Conservation (phyloP, 2,888 invertebrate genomes). For the Oscheius sp. region DNA sequence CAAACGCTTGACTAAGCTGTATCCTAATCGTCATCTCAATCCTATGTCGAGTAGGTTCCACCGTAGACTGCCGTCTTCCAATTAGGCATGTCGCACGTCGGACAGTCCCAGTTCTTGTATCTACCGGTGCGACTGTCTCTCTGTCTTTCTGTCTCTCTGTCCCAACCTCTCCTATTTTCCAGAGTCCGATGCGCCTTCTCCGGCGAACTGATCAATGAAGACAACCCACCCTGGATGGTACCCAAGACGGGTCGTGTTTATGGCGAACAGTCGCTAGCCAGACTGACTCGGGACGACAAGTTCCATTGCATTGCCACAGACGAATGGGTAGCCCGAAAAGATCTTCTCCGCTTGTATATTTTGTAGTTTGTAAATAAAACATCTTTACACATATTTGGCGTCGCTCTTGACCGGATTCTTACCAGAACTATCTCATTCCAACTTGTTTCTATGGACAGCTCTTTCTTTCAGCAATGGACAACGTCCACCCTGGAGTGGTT, state of each 20-base stretch:
- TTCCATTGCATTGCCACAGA: conserved; percentile 94
- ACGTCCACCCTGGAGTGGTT: conserved; percentile 48
- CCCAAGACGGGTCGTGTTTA: conserved; percentile 94
- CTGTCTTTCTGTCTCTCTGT: background rate
- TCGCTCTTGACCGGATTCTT: conserved; percentile 1
- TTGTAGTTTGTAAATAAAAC: conserved; percentile 80
- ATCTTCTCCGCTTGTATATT: conserved; percentile 95
- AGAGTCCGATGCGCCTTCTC: conserved; percentile 85
- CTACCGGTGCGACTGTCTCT: background rate
- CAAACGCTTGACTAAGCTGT: no score
- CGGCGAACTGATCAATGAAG: conserved; percentile 93
- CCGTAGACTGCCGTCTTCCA: no score
- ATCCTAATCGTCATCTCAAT: no score
- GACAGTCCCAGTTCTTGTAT: no score
- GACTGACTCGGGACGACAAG: conserved; percentile 82
- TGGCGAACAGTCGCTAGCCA: conserved; percentile 58
- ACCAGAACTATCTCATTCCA: background rate
- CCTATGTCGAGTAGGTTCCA: no score
- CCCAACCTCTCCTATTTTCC: background rate
- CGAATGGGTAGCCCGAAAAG: conserved; percentile 88
- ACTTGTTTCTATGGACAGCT: background rate
- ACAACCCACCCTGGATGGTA: conserved; percentile 89
- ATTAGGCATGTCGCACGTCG: no score
- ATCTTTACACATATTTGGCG: background rate
- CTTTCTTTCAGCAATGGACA: conserved; percentile 44